These are phyloP conservation scores for Apaloderma vittatum DNA, from an alignment of 2,113 vertebrate genomes.

Conservation along the genomic window DNA sequence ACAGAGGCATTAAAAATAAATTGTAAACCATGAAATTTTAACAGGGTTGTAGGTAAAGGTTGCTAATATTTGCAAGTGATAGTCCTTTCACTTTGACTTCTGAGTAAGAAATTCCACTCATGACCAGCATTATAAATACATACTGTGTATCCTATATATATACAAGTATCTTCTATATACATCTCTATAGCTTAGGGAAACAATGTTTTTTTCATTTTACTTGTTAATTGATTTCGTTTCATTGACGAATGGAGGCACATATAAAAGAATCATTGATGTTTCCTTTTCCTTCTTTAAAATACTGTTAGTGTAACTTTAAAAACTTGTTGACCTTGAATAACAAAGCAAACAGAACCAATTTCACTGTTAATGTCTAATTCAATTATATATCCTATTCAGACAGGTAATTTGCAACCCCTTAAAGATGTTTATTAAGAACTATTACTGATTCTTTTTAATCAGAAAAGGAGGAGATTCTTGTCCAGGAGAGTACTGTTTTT, in stretches of 20 bases:
- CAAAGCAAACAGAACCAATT: background rate
- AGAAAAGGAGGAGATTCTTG: background rate
- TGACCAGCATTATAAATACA: background rate
- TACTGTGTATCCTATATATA: background rate
- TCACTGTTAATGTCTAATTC: background rate
- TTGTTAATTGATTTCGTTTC: background rate
- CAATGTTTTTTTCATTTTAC: background rate
- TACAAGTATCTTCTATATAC: background rate
- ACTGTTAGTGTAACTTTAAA: background rate
- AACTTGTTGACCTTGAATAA: background rate
- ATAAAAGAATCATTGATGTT: background rate
- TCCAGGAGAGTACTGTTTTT: background rate
- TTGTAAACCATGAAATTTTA: background rate
- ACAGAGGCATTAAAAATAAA: background rate
- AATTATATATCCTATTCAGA: background rate
- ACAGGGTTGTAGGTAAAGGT: background rate
- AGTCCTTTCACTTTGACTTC: background rate
- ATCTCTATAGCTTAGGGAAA: background rate
- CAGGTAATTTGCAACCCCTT: background rate
- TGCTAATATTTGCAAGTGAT: background rate
- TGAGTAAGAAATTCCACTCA: background rate
- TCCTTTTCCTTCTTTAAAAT: background rate
- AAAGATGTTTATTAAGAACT: background rate
- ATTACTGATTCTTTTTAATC: background rate
- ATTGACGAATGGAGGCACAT: background rate